Percentiles rank a stretch among this genome's conserved stretches.
These are phyloP conservation scores for Natrix natrix DNA, from an alignment of 2,797 vertebrate species.

Conservation along the genomic window DNA sequence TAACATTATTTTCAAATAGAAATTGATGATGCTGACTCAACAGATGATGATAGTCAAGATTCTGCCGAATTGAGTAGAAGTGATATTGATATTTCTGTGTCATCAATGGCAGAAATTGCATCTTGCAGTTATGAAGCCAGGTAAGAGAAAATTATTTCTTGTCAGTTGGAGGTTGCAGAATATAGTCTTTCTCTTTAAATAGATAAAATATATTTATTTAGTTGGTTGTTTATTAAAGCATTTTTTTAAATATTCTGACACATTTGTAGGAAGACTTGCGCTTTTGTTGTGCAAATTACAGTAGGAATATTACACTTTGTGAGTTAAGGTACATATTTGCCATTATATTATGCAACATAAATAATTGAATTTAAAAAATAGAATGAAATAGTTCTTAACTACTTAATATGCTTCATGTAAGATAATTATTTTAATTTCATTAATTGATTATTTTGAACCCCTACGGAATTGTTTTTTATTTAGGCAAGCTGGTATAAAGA, in stretches of 20 bases:
- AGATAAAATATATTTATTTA: not conserved
- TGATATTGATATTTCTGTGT: slow-evolving; percentile 70
- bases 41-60: slow-evolving; percentile 75
- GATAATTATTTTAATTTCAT: not conserved
- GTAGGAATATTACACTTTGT: not conserved
- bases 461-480: slow-evolving; percentile 26
- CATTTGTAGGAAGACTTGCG: not conserved
- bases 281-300: not conserved
- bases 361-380: slow-evolving; percentile 23
- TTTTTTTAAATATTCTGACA: not conserved
- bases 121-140: slow-evolving; percentile 98
- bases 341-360: not conserved
- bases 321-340: not conserved
- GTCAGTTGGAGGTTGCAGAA: not conserved
- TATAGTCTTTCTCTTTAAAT: not conserved
- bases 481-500: slow-evolving; percentile 91
- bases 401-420: not conserved
- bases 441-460: slow-evolving; percentile 18
- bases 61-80: slow-evolving; percentile 72
- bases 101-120: slow-evolving; percentile 97
- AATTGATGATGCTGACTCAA: slow-evolving; percentile 68
- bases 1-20: slow-evolving; percentile 63
- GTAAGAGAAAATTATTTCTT: slow-evolving; percentile 69
- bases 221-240: not conserved
- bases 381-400: not conserved